These are phyloP conservation scores for Sympetrum striolatum DNA, from an alignment of 2,888 invertebrate species.

Conservation along the genomic window DNA sequence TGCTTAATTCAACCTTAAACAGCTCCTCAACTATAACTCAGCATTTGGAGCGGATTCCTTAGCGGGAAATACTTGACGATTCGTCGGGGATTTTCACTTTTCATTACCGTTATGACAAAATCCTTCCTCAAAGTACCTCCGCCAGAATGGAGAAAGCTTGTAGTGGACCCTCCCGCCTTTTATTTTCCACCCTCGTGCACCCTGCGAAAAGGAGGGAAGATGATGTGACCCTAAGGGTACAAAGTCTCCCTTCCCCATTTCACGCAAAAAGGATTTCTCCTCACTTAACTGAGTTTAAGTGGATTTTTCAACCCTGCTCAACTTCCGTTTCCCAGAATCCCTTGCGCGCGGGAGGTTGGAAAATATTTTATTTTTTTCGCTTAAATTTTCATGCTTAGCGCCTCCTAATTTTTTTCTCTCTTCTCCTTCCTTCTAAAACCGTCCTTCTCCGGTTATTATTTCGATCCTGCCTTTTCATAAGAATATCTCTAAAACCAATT, in stretches of 20 bases:
- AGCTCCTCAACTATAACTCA: neutral
- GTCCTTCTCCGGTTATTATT: no score
- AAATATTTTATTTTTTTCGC: neutral
- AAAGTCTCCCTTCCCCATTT: constrained; percentile 29
- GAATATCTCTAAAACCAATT: no score
- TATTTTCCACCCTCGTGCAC: constrained; percentile 22
- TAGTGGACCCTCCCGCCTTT: neutral
- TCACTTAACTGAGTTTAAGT: constrained; percentile 43
- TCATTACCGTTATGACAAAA: neutral
- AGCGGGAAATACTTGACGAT: neutral
- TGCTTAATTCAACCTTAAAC: no score
- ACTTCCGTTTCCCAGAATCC: constrained; percentile 37
- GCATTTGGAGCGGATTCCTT: neutral
- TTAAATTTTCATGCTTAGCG: constrained; percentile 40
- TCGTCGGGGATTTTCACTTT: neutral
- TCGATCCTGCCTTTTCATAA: no score
- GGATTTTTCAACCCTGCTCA: constrained; percentile 40
- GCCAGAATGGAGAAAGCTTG: constrained; percentile 28
- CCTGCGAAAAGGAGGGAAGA: neutral
- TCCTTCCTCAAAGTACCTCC: neutral
- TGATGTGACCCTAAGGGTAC: constrained; percentile 35
- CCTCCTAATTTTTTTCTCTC: constrained; percentile 11
- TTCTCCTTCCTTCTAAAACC: neutral
- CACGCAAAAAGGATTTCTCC: constrained; percentile 35
- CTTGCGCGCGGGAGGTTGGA: neutral